Evolutionary conservation across 2,113 vertebrate species (phyloP).

Genomic region (Seriola aureovittata): DNA sequence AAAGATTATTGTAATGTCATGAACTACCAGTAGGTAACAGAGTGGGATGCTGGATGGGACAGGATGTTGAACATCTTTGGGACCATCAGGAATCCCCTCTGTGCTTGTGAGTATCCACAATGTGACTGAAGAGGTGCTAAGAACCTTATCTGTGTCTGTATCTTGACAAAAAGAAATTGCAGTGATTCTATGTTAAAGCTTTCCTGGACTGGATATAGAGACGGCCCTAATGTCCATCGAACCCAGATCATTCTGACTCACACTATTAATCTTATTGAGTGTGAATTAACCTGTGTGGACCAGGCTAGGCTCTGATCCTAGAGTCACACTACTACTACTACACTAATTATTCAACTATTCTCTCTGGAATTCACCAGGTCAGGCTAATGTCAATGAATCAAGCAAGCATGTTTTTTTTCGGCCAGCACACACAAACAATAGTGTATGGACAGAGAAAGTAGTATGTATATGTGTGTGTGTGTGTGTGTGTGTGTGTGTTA

Average conservation of each 20-base stretch:
- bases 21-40: neutral
- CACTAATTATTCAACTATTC: neutral
- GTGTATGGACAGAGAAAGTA: slow-evolving; percentile 15
- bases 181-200: neutral
- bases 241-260: neutral
- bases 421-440: slow-evolving; percentile 7
- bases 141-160: neutral
- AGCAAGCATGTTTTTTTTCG: neutral
- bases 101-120: neutral
- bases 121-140: neutral
- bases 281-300: neutral
- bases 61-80: neutral
- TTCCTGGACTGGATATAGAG: neutral
- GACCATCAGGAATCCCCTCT: neutral
- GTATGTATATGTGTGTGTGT: slow-evolving; percentile 25
- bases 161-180: neutral
- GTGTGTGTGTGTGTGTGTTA: slow-evolving; percentile 25
- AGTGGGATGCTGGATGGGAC: neutral
- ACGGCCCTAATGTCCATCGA: neutral
- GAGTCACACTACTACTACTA: slow-evolving; percentile 1
- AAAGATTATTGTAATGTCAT: neutral
- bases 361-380: slow-evolving; percentile 20
- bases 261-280: neutral
- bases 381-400: neutral
- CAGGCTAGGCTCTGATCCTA: too few species aligned